Evolutionary conservation across 2,888 invertebrate genomes (phyloP).

Genomic region (Ormyrus pomaceus): DNA sequence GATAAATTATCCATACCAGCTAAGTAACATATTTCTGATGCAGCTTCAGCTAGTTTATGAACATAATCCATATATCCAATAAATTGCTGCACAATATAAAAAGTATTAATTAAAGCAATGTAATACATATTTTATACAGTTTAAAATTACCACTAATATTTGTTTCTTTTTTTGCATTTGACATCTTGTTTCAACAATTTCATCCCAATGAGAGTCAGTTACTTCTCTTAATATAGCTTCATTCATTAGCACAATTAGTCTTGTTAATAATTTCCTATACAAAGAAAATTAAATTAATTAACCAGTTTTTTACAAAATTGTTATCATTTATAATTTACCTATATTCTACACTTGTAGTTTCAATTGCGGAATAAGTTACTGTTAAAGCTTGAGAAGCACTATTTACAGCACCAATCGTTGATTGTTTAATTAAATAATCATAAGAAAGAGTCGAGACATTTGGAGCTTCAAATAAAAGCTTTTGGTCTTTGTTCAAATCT

Average conservation of each 20-base stretch:
- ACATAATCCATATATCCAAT: constrained; percentile 69
- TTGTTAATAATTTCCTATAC: constrained; percentile 63
- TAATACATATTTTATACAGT: background rate
- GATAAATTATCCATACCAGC: constrained; percentile 71
- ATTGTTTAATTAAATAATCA: constrained; percentile 70
- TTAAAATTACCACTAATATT: constrained; percentile 63
- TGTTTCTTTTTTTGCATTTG: constrained; percentile 68
- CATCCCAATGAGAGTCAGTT: constrained; percentile 67
- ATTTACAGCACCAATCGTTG: constrained; percentile 68
- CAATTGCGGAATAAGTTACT: constrained; percentile 68
- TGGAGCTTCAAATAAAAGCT: constrained; percentile 64
- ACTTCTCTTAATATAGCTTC: constrained; percentile 66
- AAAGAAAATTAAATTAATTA: constrained; percentile 10
- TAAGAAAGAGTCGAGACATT: constrained; percentile 65
- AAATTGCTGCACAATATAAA: constrained; percentile 64
- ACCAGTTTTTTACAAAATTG: background rate
- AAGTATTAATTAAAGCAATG: constrained; percentile 21
- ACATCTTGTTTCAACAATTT: constrained; percentile 65
- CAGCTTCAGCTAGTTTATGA: constrained; percentile 70
- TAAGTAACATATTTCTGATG: constrained; percentile 69
- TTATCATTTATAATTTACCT: constrained; percentile 62
- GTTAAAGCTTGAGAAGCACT: constrained; percentile 69
- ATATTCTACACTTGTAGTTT: constrained; percentile 68
- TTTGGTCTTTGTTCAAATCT: constrained; percentile 59
- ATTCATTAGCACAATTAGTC: constrained; percentile 66